Conservation (phyloP, 2,113 vertebrate species). For the Benitochromis conjunctus region DNA sequence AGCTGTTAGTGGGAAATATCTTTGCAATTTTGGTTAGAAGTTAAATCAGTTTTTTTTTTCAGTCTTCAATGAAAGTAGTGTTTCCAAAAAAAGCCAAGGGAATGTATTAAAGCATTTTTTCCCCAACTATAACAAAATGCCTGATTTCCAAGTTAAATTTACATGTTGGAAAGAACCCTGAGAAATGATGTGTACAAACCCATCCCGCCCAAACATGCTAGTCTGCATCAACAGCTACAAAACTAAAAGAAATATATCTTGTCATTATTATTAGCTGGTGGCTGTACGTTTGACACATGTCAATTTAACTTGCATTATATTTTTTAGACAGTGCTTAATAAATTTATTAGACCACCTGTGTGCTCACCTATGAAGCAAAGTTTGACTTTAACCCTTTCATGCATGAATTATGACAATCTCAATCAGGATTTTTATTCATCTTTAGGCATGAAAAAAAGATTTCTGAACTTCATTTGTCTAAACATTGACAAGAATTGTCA, state of each 20-base stretch:
- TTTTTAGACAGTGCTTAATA: not conserved
- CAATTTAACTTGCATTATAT: not conserved
- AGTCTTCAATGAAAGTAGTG: not conserved
- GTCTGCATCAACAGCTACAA: not conserved
- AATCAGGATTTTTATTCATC: no score
- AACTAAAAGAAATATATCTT: not conserved
- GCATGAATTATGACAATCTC: no score
- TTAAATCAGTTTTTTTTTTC: not conserved
- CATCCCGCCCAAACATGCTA: not conserved
- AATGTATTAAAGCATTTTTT: not conserved
- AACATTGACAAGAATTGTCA: not conserved
- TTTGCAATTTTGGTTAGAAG: not conserved
- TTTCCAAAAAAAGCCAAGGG: not conserved
- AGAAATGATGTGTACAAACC: not conserved
- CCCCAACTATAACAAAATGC: not conserved
- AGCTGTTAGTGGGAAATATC: not conserved
- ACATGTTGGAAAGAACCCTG: not conserved
- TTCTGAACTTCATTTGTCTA: no score
- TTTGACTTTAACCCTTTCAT: not conserved
- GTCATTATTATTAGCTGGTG: not conserved
- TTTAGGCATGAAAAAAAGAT: no score
- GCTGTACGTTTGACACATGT: not conserved
- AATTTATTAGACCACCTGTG: not conserved
- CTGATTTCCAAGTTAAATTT: not conserved
- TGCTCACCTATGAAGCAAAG: not conserved